Evolutionary conservation across 2,797 vertebrate genomes (phyloP).

Genomic region (Gobio occitaniae): DNA sequence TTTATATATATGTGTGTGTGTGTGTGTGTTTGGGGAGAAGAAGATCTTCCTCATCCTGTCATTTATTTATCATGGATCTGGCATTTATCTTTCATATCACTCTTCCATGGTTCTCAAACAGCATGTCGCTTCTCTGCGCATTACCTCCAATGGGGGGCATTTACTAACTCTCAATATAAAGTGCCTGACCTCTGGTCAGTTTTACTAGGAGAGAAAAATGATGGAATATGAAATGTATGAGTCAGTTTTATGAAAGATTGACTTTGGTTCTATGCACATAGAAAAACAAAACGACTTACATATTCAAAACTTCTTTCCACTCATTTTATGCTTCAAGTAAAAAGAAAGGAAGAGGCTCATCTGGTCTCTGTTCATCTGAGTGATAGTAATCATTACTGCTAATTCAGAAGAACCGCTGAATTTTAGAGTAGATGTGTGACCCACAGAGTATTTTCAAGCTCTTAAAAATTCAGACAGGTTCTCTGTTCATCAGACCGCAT

Average conservation of each 20-base stretch:
- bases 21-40: too few species aligned
- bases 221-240: background rate
- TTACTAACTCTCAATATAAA: constrained; percentile 2
- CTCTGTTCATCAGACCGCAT: constrained; percentile 13
- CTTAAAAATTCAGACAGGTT: constrained; percentile 17
- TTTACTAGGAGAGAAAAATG: background rate
- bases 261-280: background rate
- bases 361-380: constrained; percentile 26
- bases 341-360: constrained; percentile 18
- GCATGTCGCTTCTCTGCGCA: background rate
- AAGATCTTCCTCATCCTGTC: background rate
- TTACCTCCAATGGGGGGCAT: background rate
- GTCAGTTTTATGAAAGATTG: background rate
- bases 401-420: background rate
- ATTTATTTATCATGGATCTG: constrained; percentile 15
- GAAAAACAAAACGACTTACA: background rate
- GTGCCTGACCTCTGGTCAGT: background rate
- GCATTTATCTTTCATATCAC: constrained; percentile 10
- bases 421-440: constrained; percentile 14
- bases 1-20: too few species aligned
- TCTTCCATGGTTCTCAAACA: constrained; percentile 5
- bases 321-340: background rate
- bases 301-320: background rate
- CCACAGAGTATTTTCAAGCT: constrained; percentile 9
- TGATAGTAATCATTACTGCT: constrained; percentile 19